These are phyloP conservation scores for Trialeurodes vaporariorum DNA, from an alignment of 1,140 invertebrate genomes.

Conservation along the genomic window DNA sequence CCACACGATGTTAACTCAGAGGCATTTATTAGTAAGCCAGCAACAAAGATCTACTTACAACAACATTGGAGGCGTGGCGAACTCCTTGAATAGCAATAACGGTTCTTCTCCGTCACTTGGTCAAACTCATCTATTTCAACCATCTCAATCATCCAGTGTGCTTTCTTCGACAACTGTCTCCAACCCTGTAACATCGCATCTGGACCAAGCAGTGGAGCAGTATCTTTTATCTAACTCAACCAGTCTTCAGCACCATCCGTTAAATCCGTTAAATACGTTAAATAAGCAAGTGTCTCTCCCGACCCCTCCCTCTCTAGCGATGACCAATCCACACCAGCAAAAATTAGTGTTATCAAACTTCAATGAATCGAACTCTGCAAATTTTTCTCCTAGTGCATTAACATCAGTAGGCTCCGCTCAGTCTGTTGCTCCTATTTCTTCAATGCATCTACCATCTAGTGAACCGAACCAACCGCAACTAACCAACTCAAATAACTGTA, in stretches of 20 bases:
- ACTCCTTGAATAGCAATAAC: not conserved
- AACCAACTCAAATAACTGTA: not conserved
- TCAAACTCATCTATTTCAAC: not conserved
- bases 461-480: not conserved
- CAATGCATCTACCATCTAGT: not conserved
- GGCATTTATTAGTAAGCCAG: conserved; percentile 17
- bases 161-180: not conserved
- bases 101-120: not conserved
- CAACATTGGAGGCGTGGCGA: not conserved
- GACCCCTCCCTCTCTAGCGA: not conserved
- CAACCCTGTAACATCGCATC: not conserved
- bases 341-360: not conserved
- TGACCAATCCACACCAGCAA: not conserved
- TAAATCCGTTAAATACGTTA: not conserved
- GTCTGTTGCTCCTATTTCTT: not conserved
- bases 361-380: not conserved
- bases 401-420: not conserved
- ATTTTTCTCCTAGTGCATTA: not conserved
- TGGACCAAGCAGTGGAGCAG: not conserved
- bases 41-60: conserved; percentile 18
- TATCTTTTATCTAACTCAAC: not conserved
- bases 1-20: conserved; percentile 21
- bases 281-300: not conserved
- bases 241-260: too few relatives aligned
- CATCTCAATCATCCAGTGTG: not conserved